phyloP scores from a whole-genome alignment of 2,888 invertebrate genomes.

The Luperina nickerlii region DNA sequence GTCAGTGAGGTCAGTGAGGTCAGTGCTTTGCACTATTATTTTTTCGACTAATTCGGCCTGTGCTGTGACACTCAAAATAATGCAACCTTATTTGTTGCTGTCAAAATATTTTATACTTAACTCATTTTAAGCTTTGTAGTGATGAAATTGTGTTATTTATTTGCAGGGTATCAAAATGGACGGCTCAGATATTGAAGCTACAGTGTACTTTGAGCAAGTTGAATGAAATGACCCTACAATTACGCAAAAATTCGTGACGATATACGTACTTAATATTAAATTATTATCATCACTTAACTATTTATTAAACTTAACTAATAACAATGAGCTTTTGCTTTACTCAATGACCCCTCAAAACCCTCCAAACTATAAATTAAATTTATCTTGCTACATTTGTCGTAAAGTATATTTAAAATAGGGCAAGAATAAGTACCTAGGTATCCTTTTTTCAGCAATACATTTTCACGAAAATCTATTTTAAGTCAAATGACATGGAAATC shows the following conservation, averaged over 20 bases:
- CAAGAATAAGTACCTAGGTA: background rate
- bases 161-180: conserved; percentile 77
- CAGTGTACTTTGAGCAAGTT: conserved; percentile 77
- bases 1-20: too few species aligned
- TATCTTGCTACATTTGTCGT: background rate
- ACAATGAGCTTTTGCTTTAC: background rate
- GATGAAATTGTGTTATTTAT: conserved; percentile 3
- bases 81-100: background rate
- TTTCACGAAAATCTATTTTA: background rate
- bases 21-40: background rate
- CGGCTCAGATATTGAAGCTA: conserved; percentile 72
- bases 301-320: conserved; percentile 37
- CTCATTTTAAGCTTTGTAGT: background rate
- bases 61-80: background rate
- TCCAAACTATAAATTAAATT: background rate
- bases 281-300: conserved; percentile 9
- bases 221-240: conserved; percentile 58
- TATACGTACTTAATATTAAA: conserved; percentile 7
- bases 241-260: background rate
- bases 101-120: too few species aligned
- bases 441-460: background rate
- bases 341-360: too few species aligned
- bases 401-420: background rate
- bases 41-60: background rate
- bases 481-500: background rate